Base-by-base conservation (phyloP, 2,113 vertebrate species). In the Anser brachyrhynchus region DNA sequence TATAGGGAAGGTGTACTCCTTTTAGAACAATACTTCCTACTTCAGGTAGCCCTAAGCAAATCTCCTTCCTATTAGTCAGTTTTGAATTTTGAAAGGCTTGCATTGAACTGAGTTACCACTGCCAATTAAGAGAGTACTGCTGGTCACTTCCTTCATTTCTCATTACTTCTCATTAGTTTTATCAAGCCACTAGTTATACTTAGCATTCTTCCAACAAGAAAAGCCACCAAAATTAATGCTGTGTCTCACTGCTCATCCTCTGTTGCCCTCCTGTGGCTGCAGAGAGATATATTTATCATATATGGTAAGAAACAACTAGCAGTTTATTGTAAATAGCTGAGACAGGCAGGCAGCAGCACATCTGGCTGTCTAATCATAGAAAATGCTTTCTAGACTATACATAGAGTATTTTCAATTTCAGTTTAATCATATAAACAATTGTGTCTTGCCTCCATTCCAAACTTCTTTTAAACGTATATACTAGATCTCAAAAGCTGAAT, bases 231-330 rank as follows among this genome's bases (percentile, higher is more conserved):
- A 82, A 58, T 10, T 8, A 80, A 33, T 19, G n/a, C 5, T 1
- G 29, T 46, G 33, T 62, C 41, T 66, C 61, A 6, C 39, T 37
- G 43, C 52, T 78, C 28, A 44, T 52, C 20, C 59, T 94, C 83
- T 75, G 66, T 54, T 87, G 90, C 93, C 92, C 87, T 91, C 92
- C 73, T 73, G 76, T 89, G 89, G 88, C 66, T 51, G 73, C 65
- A 84, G 75, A 55, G 72, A 64, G 77, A 46, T 31, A 1, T 3
- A n/a, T 49, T 29, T 80, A 31, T 84, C 17, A 0, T 37, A 8
- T 12, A 5, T 18, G 69, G 66, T 39, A 79, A 28, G 76, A 35
- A 84, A 21, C 10, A 41, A 61, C 49, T 57, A 44, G 0, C 25
- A 19, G 20, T 79, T 93, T 43, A 37, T 70, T 95, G 26, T 61